Evolutionary conservation across 1,140 invertebrate species (phyloP).

Genomic region (Notospermus geniculatus): DNA sequence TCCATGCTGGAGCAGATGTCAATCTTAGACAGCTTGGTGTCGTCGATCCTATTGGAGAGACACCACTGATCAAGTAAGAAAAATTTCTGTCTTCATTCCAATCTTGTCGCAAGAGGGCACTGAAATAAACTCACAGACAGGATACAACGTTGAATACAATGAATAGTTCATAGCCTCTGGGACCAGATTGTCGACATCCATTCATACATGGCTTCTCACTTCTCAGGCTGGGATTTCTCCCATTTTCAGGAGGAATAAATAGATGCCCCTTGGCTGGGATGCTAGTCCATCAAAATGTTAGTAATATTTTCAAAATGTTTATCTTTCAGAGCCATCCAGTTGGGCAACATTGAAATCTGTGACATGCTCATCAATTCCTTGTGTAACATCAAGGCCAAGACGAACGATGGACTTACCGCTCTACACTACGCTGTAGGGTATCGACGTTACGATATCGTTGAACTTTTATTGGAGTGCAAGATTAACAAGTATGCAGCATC

Average conservation of each 20-base stretch:
- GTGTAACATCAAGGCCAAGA: conserved; percentile 42
- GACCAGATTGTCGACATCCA: no score
- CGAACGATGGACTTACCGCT: conserved; percentile 43
- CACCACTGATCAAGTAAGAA: conserved; percentile 45
- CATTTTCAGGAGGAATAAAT: no score
- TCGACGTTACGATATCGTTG: conserved; percentile 41
- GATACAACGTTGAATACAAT: no score
- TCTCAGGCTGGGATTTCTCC: no score
- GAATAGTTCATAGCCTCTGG: no score
- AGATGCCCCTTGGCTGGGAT: no score
- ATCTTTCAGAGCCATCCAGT: conserved; percentile 40
- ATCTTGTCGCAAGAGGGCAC: no score
- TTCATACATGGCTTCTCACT: no score
- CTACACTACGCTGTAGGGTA: conserved; percentile 44
- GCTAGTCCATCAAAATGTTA: no score
- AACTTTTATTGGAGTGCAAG: conserved; percentile 37
- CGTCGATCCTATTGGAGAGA: conserved; percentile 31
- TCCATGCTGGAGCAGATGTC: conserved; percentile 42
- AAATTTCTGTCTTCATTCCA: background rate
- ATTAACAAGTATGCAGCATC: conserved; percentile 38
- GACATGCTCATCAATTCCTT: conserved; percentile 41
- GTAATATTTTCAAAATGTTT: background rate
- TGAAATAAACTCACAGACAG: no score
- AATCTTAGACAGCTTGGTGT: conserved; percentile 34
- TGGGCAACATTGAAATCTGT: conserved; percentile 43